A percentile compares a stretch with the other conserved stretches of the same genome.
Evolutionary conservation across 2,888 invertebrate genomes (phyloP).

Genomic region (Dugesia japonica): DNA sequence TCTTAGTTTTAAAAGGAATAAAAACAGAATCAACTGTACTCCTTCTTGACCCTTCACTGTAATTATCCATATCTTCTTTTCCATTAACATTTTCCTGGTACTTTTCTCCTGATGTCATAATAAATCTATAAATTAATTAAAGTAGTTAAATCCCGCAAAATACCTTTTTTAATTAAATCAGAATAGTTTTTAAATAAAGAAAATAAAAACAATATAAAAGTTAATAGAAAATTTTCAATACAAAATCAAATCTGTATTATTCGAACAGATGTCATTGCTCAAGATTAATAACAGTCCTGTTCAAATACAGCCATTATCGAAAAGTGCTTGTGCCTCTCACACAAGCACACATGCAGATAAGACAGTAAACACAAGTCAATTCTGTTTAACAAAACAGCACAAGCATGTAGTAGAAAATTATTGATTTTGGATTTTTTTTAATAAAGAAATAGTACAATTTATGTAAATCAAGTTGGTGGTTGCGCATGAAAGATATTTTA

Average conservation of each 20-base stretch:
- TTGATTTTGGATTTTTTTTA: no score
- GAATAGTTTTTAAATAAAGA: no score
- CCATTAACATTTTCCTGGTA: neutral
- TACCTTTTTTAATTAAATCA: no score
- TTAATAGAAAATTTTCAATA: no score
- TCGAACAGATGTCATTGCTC: neutral
- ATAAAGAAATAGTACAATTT: no score
- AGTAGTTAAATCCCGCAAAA: no score
- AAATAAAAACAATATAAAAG: no score
- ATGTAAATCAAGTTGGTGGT: no score
- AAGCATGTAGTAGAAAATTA: neutral
- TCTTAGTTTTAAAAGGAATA: neutral
- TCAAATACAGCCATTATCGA: neutral
- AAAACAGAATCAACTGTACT: neutral
- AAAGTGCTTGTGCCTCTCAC: neutral
- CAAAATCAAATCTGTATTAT: neutral
- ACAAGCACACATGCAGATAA: neutral
- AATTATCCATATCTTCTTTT: neutral
- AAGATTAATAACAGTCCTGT: neutral
- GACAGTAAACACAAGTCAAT: neutral
- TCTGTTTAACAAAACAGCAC: neutral
- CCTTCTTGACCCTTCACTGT: neutral
- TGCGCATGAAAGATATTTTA: no score
- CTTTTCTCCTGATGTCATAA: neutral
- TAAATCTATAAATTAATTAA: no score